phyloP scores from a whole-genome alignment of 2,888 invertebrate species.

The Villa cingulata region DNA sequence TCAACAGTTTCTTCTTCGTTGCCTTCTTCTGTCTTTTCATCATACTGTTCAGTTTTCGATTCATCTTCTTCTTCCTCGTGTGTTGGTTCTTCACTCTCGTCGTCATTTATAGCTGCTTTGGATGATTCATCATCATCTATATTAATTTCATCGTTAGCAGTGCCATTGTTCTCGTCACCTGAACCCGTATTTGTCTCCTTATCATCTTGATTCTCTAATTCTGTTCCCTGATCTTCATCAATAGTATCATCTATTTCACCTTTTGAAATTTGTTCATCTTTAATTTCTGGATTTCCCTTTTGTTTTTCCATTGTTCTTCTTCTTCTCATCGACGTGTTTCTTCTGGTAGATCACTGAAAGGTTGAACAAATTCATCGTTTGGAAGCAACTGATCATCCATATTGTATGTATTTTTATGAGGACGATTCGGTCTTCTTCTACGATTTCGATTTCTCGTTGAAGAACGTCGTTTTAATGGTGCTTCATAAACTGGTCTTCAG shows the following conservation, averaged over 20 bases:
- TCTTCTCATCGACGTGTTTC: not conserved
- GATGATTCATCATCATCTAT: too few species aligned
- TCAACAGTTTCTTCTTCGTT: not conserved
- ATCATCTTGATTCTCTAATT: too few species aligned
- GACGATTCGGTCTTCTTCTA: not conserved
- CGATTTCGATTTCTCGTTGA: not conserved
- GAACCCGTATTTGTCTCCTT: too few species aligned
- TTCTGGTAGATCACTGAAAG: conserved; percentile 7
- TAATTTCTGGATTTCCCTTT: not conserved
- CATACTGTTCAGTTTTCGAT: too few species aligned
- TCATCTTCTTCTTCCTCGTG: not conserved
- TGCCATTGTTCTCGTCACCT: too few species aligned
- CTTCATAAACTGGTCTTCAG: not conserved
- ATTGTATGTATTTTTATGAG: not conserved
- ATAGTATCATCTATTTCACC: too few species aligned
- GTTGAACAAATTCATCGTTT: not conserved
- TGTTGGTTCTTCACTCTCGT: too few species aligned
- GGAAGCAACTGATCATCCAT: not conserved
- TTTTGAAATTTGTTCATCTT: too few species aligned
- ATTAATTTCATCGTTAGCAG: too few species aligned
- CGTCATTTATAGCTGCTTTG: too few species aligned
- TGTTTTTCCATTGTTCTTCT: not conserved
- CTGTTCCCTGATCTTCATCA: too few species aligned
- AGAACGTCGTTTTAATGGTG: not conserved
- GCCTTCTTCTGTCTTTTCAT: too few species aligned